Evolutionary conservation across 2,797 vertebrate genomes (phyloP), one percentile per base, ranked within the genome.

Genomic region (Yasuhikotakia modesta): DNA sequence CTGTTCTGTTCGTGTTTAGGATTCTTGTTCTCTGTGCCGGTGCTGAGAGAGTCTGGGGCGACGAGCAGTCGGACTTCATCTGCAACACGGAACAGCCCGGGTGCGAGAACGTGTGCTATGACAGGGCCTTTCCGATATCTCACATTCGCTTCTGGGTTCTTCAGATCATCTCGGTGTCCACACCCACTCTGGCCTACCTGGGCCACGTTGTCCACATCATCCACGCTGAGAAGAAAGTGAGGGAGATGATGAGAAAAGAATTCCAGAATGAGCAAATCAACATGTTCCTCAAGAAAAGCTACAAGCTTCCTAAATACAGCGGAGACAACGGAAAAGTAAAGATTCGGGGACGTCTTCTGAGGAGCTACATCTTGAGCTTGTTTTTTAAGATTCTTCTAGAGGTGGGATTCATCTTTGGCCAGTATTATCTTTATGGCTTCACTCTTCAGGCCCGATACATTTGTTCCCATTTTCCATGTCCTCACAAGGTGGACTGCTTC

Each of bases 51-150:
- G 97, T 98, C 10, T 99, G 97, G 97, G 94, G 96, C 0, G 97
- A 98, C 0, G 96, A 98, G 88, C 96, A 98, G 88, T 96, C 96
- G 0, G 96, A 96, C 79, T 99, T 99, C 0, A 89, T 94, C 43
- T 99, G 97, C 79, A 98, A 99, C 91, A 98, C 95, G 0, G 88
- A 91, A 68, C 96, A 98, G 91, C 96, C 97, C 0, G 97, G 97
- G 66, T 98, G 97, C 73, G 94, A 95, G 90, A 98, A 97, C 0
- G 95, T 98, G 58, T 99, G 97, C 88, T 99, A 97, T 0, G 96
- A 98, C 90, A 82, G 89, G 2, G 96, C 95, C 35, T 99, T 98
- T 89, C 97, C 96, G 82, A 98, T 99, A 89, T 98, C 97, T 21
- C 96, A 99, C 43, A 89, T 98, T 22, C 95, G 96, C 76, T 97